These are phyloP conservation scores for Sebastes minor DNA, from an alignment of 2,797 vertebrate species.

Conservation along the genomic window DNA sequence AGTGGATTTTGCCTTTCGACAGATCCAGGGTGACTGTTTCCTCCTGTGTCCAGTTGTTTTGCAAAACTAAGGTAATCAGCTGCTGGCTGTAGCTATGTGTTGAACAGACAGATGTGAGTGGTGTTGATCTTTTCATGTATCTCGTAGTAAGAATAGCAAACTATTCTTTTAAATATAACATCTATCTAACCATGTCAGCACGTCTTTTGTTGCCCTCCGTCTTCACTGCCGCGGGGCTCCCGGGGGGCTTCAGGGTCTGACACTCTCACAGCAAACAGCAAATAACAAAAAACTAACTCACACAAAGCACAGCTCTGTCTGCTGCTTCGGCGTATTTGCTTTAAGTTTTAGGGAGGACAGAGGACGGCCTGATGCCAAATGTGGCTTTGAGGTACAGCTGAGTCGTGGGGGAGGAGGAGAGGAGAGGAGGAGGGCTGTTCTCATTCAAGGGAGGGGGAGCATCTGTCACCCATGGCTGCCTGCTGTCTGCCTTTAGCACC, in stretches of 20 bases:
- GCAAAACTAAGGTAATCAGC: neutral
- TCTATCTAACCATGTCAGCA: neutral
- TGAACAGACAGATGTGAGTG: neutral
- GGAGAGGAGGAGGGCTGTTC: neutral
- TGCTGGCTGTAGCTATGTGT: neutral
- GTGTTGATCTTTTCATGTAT: neutral
- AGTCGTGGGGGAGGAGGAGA: conserved; percentile 1
- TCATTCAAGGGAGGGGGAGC: neutral
- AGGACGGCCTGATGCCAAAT: conserved; percentile 56
- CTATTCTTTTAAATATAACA: neutral
- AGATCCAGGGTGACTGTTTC: neutral
- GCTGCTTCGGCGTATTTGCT: conserved; percentile 45
- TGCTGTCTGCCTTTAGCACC: conserved; percentile 50
- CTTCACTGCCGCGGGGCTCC: neutral
- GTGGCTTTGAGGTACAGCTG: conserved; percentile 55
- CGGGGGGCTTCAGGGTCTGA: neutral
- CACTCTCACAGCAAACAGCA: conserved; percentile 17
- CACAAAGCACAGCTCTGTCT: conserved; percentile 44
- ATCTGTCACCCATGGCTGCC: conserved; percentile 42
- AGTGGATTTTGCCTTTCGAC: neutral
- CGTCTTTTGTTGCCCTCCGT: neutral
- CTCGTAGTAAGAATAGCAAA: neutral
- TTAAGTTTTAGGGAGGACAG: conserved; percentile 53
- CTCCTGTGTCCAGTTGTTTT: neutral
- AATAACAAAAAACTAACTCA: conserved; percentile 58